phyloP scores from a whole-genome alignment of 2,888 invertebrate genomes.

The Polia nebulosa region DNA sequence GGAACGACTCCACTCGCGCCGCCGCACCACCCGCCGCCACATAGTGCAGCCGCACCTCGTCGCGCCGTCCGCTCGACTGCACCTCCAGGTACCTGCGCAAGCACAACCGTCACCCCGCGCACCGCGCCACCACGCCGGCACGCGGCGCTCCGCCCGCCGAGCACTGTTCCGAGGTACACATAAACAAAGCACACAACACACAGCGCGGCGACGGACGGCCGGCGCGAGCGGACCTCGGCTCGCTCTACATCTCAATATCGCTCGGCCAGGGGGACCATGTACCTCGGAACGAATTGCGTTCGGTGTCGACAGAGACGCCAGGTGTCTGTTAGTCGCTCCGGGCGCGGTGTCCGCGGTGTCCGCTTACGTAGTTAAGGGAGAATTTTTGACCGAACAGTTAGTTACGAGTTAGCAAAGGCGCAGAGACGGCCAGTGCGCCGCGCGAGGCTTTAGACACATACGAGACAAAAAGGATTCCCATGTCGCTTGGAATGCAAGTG shows the following conservation, averaged over 20 bases:
- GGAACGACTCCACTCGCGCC: slow-evolving; percentile 96
- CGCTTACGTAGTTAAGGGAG: slow-evolving; percentile 67
- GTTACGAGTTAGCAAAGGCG: slow-evolving; percentile 67
- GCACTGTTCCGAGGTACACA: slow-evolving; percentile 91
- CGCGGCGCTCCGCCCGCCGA: slow-evolving; percentile 72
- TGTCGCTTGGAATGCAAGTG: slow-evolving; percentile 91
- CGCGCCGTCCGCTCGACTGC: slow-evolving; percentile 97
- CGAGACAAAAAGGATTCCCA: slow-evolving; percentile 87
- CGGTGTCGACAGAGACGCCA: slow-evolving; percentile 82
- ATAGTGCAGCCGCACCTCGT: slow-evolving; percentile 96
- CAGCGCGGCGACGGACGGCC: slow-evolving; percentile 80
- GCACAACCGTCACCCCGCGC: slow-evolving; percentile 67
- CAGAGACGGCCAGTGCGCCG: slow-evolving; percentile 68
- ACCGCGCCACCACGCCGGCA: slow-evolving; percentile 44
- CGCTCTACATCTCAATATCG: slow-evolving; percentile 92
- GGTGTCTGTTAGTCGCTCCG: slow-evolving; percentile 79
- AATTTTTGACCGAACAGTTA: slow-evolving; percentile 55
- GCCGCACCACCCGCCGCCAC: slow-evolving; percentile 91
- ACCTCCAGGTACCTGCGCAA: slow-evolving; percentile 96
- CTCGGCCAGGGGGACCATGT: slow-evolving; percentile 91
- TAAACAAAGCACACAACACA: slow-evolving; percentile 89
- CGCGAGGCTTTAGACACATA: slow-evolving; percentile 77
- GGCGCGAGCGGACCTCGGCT: slow-evolving; percentile 86
- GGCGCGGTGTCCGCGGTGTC: slow-evolving; percentile 78
- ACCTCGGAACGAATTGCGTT: slow-evolving; percentile 91